Evolutionary conservation across 2,113 vertebrate genomes (phyloP), one percentile per base, ranked within the genome.

Genomic region (Formicarius rufipectus): DNA sequence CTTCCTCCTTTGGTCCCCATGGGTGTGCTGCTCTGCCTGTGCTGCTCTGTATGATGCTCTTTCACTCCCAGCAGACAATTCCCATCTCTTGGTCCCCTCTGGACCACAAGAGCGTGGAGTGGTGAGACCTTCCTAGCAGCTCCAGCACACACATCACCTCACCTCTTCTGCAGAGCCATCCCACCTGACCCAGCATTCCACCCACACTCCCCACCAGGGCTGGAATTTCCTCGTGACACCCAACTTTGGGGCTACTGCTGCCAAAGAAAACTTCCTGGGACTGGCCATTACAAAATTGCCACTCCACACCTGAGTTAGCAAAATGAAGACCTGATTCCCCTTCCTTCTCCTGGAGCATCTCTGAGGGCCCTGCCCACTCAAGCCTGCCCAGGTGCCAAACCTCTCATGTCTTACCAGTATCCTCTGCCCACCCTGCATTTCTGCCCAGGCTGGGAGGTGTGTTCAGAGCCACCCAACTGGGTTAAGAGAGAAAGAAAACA

Each of bases 331-430:
- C 40, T 49, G 56, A 14, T 72, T 37, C 18, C 30, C 17, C 19
- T 78, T 58, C 25, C 31, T 75, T 62, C 64, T 84, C 27, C 40
- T 49, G 7, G 14, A n/a, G 10, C 14, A 14, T 9, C 11, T 30
- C 68, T 28, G 10, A 56, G 35, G 23, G 52, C 24, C 25, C 30
- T 60, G 47, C 23, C 55, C 37, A 31, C 33, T 4, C 25, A 76
- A 44, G 47, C 53, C 69, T 67, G 33, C 19, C 13, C 37, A 49
- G 30, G 24, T 44, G 44, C 30, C 12, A 5, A 82, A 58, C 9
- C 19, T n/a, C 67, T 56, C 0, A 0, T 37, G 24, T 40, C 53
- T 69, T 31, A 9, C 11, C 72, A 74, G 31, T 37, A 40, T 52
- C 40, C 10, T 82, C 14, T 6, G 8, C 44, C 0, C 3, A 4